These are phyloP conservation scores for Pseudococcus jackbeardsleyi DNA, from an alignment of 2,888 invertebrate genomes.

Conservation along the genomic window DNA sequence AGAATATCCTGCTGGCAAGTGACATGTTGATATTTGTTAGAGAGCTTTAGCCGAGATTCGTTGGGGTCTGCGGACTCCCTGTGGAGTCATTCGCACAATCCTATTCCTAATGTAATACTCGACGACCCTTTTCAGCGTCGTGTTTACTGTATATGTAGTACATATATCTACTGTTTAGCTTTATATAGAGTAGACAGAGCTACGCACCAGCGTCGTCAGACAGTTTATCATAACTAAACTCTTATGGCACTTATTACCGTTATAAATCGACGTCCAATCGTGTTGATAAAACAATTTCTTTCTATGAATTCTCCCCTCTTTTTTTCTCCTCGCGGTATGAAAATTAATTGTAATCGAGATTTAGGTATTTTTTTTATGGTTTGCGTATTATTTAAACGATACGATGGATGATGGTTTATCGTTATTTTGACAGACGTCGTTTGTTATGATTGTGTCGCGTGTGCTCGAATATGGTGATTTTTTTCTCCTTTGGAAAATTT, in stretches of 20 bases:
- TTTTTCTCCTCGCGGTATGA: background rate
- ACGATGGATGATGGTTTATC: background rate
- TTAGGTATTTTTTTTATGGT: background rate
- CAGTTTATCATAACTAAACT: conserved; percentile 59
- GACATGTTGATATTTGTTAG: conserved; percentile 62
- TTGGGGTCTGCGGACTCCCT: conserved; percentile 48
- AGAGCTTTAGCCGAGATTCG: conserved; percentile 51
- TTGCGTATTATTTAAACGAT: background rate
- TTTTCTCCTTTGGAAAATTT: background rate
- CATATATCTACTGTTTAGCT: background rate
- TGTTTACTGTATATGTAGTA: background rate
- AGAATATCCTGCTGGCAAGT: conserved; percentile 60
- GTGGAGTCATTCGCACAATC: conserved; percentile 60
- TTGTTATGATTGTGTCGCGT: conserved; percentile 26
- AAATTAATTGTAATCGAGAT: conserved; percentile 3
- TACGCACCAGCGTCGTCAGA: background rate
- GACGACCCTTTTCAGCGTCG: conserved; percentile 18
- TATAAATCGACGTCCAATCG: conserved; percentile 58
- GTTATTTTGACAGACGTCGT: conserved; percentile 5
- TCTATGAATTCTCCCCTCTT: background rate
- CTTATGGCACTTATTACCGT: conserved; percentile 56
- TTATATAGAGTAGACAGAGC: background rate
- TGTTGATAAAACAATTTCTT: conserved; percentile 41
- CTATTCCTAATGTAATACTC: background rate
- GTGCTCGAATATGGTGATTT: conserved; percentile 1